phyloP scores from a whole-genome alignment of 2,113 vertebrate species.

The Antechinus flavipes region DNA sequence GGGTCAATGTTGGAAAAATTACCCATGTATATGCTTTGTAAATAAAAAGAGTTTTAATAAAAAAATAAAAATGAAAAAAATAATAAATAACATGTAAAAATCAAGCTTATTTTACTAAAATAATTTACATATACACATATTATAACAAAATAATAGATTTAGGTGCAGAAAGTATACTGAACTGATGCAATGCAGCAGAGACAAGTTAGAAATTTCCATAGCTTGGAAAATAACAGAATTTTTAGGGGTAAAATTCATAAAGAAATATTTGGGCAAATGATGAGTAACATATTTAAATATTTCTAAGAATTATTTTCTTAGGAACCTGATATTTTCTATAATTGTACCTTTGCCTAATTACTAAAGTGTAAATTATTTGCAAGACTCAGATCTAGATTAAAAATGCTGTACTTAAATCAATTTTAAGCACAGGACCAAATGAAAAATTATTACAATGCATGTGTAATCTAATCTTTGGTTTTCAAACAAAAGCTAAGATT shows the following conservation, averaged over 20 bases:
- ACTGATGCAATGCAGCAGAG: background rate
- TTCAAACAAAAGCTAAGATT: background rate
- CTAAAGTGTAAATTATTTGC: background rate
- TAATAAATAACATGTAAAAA: no score
- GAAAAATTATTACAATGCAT: background rate
- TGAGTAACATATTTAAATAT: background rate
- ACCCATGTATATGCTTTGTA: no score
- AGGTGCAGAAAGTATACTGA: background rate
- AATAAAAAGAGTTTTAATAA: no score
- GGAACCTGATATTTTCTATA: background rate
- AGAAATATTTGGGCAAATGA: background rate
- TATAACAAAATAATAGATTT: background rate
- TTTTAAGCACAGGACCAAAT: background rate
- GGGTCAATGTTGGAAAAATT: no score
- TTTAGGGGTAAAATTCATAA: background rate
- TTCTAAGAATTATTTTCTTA: background rate
- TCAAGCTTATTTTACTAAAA: slow-evolving; percentile 6
- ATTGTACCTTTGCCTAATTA: background rate
- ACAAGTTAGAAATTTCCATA: background rate
- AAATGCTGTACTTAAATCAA: background rate
- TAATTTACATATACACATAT: slow-evolving; percentile 1
- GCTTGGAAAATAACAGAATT: background rate
- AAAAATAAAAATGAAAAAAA: no score
- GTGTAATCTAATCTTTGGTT: background rate
- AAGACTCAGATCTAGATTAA: background rate